Percentiles rank a stretch among this genome's conserved stretches.
phyloP scores from a whole-genome alignment of 2,113 vertebrate genomes.

The Morone chrysops region DNA sequence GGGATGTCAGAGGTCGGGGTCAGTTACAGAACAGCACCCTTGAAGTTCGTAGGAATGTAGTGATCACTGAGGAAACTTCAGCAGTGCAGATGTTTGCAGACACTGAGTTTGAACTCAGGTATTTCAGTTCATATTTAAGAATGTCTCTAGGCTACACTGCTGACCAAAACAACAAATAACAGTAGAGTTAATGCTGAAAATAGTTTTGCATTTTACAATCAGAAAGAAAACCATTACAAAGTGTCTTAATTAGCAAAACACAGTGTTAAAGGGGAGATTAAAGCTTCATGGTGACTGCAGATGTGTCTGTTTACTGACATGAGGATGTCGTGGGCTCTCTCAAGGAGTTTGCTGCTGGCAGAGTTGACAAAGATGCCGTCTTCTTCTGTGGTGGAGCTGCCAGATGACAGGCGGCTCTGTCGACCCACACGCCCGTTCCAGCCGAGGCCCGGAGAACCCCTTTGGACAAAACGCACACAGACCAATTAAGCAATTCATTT shows the following conservation, averaged over 20 bases:
- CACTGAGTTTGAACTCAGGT: slow-evolving; percentile 6
- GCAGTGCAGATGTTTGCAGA: slow-evolving; percentile 37
- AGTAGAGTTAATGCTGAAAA: not conserved
- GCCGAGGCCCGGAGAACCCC: slow-evolving; percentile 83
- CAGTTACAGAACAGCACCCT: slow-evolving; percentile 29
- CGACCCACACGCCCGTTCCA: slow-evolving; percentile 89
- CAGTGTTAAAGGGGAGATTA: not conserved
- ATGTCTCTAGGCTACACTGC: not conserved
- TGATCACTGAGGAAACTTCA: slow-evolving; percentile 30
- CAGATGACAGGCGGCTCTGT: slow-evolving; percentile 82
- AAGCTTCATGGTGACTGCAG: not conserved
- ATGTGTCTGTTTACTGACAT: slow-evolving; percentile 87
- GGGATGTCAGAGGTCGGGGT: slow-evolving; percentile 58
- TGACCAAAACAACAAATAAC: not conserved
- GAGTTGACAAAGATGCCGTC: slow-evolving; percentile 93
- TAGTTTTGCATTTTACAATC: not conserved
- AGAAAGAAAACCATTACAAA: not conserved
- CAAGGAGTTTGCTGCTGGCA: slow-evolving; percentile 94
- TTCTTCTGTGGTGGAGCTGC: slow-evolving; percentile 86
- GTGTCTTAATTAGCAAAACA: not conserved
- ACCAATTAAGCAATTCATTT: not conserved
- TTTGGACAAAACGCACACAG: slow-evolving; percentile 62
- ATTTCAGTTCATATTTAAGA: not conserved
- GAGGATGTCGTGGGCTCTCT: slow-evolving; percentile 97
- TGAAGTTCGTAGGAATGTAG: slow-evolving; percentile 48